Conservation (phyloP, 2,797 vertebrate species). For the Prionace glauca region DNA sequence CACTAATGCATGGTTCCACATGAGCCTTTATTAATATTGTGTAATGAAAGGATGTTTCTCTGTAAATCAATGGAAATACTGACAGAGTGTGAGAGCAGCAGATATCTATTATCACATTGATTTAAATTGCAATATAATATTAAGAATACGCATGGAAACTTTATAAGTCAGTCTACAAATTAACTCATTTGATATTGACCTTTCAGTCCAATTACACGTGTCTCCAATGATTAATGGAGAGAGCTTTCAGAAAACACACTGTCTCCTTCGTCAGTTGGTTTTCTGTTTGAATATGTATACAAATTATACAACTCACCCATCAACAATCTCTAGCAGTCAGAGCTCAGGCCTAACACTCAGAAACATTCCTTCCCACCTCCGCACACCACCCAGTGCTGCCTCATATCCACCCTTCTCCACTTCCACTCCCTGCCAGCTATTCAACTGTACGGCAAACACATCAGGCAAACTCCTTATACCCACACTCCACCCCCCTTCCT, state of each 20-base stretch:
- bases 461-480: too few species aligned
- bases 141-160: background rate
- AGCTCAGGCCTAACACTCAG: background rate
- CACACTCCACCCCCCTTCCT: too few species aligned
- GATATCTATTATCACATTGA: slow-evolving; percentile 12
- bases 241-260: background rate
- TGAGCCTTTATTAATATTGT: background rate
- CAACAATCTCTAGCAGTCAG: background rate
- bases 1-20: background rate
- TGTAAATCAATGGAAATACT: slow-evolving; percentile 24
- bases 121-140: slow-evolving; percentile 23
- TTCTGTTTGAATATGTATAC: background rate
- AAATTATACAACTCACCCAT: background rate
- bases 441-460: too few species aligned
- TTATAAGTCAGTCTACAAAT: slow-evolving; percentile 30
- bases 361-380: too few species aligned
- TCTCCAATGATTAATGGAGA: background rate
- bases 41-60: slow-evolving; percentile 19
- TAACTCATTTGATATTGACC: slow-evolving; percentile 17
- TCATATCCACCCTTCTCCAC: too few species aligned
- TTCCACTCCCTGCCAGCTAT: too few species aligned
- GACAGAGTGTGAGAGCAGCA: background rate
- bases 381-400: too few species aligned
- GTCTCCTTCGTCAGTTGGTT: background rate
- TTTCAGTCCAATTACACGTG: slow-evolving; percentile 15